Base-by-base conservation (phyloP, 1,140 invertebrate species). In the Bombus picipes region DNA sequence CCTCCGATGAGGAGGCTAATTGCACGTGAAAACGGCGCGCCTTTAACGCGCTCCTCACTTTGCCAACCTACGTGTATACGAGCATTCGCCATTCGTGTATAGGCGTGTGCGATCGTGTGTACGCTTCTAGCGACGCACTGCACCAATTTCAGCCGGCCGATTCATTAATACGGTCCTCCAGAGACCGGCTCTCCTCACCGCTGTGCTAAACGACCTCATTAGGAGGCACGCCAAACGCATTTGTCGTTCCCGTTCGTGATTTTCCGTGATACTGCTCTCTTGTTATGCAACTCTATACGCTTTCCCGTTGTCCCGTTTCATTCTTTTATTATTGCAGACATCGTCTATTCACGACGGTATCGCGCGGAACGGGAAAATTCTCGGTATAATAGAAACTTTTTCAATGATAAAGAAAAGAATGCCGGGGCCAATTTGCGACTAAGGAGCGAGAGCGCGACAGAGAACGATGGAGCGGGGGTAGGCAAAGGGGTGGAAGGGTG, bases 41-140 rank as follows among this genome's bases (percentile, higher is more conserved):
- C 83, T 91, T 92, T 91, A 92, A 92, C 91, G 91, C 90, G 89
- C 83, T 91, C 90, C 85, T 91, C 90, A 89, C 90, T 92, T 90
- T 89, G 85, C 75, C 83, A 83, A 75, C 22, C 32, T 37, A 57
- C 73, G n/a, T 32, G 34, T 68, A 32, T 9, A n/a, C 28, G 28
- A 28, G 32, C 15, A n/a, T n/a, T 15, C 65, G 8, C 32, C 37
- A 4, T 22, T 10, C 34, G 37, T 32, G 15, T 39, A 28, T 41
- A 22, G 28, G 12, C 15, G 70, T 2, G 15, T 34, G 15, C 10
- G 47, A 39, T 28, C 28, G 41, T 77, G 72, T 43, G 71, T 86
- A 86, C 87, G 85, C 81, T 88, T 87, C 91, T 85, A 90, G 86
- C 87, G 84, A 73, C 88, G 83, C 81, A 83, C 73, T 90, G 89